These are phyloP conservation scores for Capitulum mitella DNA, from an alignment of 2,888 invertebrate species.

Conservation along the genomic window DNA sequence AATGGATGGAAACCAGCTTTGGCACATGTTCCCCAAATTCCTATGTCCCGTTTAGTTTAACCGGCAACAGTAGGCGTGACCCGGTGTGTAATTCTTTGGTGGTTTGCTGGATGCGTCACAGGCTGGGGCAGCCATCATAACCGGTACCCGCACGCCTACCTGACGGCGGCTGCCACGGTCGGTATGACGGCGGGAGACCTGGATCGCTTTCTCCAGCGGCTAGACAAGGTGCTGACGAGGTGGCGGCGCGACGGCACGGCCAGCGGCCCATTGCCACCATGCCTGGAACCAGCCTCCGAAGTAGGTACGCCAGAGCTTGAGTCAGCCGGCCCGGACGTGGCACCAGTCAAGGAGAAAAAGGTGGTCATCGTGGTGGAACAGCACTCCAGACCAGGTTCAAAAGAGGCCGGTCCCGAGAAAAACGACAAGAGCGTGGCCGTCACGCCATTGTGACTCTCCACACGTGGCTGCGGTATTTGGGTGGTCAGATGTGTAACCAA, in stretches of 20 bases:
- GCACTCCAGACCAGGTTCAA: neutral
- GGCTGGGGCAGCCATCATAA: constrained; percentile 64
- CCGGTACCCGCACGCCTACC: constrained; percentile 55
- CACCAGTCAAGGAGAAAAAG: neutral
- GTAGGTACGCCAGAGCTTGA: too few relatives aligned
- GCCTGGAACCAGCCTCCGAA: too few relatives aligned
- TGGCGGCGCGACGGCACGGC: constrained; percentile 19
- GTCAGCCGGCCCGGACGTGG: neutral
- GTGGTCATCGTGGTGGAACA: neutral
- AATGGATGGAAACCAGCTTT: too few relatives aligned
- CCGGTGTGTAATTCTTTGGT: too few relatives aligned
- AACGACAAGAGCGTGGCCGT: neutral
- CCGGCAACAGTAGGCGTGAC: too few relatives aligned
- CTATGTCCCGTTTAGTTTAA: too few relatives aligned
- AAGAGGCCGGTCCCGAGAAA: neutral
- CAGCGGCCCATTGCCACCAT: too few relatives aligned
- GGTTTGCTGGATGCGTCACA: too few relatives aligned
- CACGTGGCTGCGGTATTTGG: too few relatives aligned
- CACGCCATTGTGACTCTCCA: constrained; percentile 1
- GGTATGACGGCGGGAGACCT: constrained; percentile 60
- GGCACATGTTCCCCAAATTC: too few relatives aligned
- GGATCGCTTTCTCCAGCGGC: constrained; percentile 58
- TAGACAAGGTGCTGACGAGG: constrained; percentile 54
- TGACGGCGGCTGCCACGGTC: constrained; percentile 65
- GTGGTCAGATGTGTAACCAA: too few relatives aligned